A percentile compares a stretch with the other conserved stretches of the same genome.
Conservation (phyloP, 2,113 vertebrate genomes). For the Rhynchopsitta pachyrhyncha region DNA sequence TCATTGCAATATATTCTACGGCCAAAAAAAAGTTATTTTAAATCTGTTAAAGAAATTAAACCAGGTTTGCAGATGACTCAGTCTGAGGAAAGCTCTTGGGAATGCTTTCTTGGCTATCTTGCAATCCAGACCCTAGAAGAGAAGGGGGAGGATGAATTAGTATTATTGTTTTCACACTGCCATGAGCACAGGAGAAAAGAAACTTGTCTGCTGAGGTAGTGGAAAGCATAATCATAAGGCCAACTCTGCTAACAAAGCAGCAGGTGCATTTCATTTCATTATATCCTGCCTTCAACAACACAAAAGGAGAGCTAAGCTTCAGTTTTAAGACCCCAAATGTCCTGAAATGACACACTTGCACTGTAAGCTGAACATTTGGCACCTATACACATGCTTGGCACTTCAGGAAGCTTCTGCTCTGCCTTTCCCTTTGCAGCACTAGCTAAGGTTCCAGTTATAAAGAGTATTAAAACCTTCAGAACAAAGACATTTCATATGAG, state of each 20-base stretch:
- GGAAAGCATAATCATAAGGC: not conserved
- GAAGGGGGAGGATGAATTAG: not conserved
- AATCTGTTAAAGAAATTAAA: slow-evolving; percentile 7
- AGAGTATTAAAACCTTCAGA: not conserved
- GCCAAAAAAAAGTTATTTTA: not conserved
- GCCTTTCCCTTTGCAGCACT: not conserved
- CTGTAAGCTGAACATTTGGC: not conserved
- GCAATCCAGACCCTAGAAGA: not conserved
- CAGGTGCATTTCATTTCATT: not conserved
- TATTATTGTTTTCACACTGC: not conserved
- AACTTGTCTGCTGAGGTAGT: not conserved
- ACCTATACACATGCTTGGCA: not conserved
- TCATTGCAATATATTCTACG: not conserved
- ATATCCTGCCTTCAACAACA: not conserved
- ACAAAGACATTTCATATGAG: not conserved
- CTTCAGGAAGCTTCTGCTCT: not conserved
- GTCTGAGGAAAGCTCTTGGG: not conserved
- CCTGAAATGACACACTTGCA: not conserved
- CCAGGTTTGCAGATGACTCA: not conserved
- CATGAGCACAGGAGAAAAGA: not conserved
- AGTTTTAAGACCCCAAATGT: not conserved
- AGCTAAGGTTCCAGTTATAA: not conserved
- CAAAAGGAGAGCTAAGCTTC: not conserved
- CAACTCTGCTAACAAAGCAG: not conserved
- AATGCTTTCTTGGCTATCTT: slow-evolving; percentile 3